phyloP scores from a whole-genome alignment of 2,113 vertebrate species.

The Struthidea cinerea region DNA sequence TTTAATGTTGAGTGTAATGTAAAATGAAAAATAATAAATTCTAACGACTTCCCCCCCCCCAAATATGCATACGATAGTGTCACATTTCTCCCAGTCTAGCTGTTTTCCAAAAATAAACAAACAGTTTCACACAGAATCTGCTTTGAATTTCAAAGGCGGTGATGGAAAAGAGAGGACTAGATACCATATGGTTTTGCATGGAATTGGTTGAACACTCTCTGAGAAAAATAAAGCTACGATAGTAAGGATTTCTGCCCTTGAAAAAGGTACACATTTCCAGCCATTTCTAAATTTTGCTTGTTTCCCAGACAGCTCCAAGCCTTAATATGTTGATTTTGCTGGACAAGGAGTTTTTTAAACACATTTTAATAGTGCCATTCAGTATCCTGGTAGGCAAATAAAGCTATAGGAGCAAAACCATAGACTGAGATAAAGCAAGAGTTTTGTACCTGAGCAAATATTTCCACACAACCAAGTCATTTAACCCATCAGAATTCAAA shows the following conservation, averaged over 20 bases:
- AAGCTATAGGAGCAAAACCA: not conserved
- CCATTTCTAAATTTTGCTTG: not conserved
- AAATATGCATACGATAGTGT: accelerated
- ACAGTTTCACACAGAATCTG: not conserved
- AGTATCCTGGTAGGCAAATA: not conserved
- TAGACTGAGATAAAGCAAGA: not conserved
- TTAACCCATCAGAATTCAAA: not conserved
- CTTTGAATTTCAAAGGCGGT: not conserved
- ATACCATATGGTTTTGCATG: not conserved
- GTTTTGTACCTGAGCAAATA: not conserved
- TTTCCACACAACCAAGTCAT: not conserved
- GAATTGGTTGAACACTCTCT: not conserved
- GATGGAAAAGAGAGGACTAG: not conserved
- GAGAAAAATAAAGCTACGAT: not conserved
- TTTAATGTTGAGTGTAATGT: not conserved
- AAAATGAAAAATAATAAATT: not conserved
- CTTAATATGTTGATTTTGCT: not conserved
- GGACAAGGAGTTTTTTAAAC: accelerated
- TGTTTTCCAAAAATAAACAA: not conserved
- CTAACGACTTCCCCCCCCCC: not conserved
- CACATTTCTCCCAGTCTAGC: not conserved
- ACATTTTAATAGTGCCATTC: not conserved
- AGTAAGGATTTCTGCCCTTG: not conserved
- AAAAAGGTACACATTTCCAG: not conserved
- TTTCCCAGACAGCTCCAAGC: not conserved